Percentiles rank a stretch among this genome's conserved stretches.
Evolutionary conservation across 2,888 invertebrate species (phyloP).

Genomic region (Andrena dorsata): DNA sequence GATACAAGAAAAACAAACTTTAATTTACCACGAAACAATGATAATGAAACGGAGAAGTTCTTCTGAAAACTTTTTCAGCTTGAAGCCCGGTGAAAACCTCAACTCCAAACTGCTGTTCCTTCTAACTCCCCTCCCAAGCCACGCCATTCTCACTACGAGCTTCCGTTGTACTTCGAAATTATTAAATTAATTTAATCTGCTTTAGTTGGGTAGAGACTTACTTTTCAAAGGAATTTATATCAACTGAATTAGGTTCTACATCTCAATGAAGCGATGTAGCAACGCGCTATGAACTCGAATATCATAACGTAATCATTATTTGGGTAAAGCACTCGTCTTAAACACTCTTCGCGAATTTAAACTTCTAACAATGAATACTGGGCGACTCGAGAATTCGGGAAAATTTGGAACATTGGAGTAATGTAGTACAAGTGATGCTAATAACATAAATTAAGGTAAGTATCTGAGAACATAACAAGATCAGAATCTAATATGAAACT

Average conservation of each 20-base stretch:
- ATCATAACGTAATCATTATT: neutral
- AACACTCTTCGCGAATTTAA: neutral
- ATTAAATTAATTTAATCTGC: constrained; percentile 41
- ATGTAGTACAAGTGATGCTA: no score
- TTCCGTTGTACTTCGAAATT: constrained; percentile 22
- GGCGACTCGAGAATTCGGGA: neutral
- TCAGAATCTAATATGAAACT: neutral
- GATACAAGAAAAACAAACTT: constrained; percentile 38
- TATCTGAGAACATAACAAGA: no score
- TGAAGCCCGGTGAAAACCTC: constrained; percentile 1
- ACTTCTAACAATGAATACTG: neutral
- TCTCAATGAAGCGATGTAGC: neutral
- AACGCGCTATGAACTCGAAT: neutral
- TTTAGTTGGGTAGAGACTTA: constrained; percentile 25
- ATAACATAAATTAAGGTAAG: no score
- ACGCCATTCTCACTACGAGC: neutral
- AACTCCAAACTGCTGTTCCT: constrained; percentile 29
- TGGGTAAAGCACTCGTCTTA: neutral
- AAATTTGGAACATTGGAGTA: neutral
- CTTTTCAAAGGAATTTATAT: constrained; percentile 39
- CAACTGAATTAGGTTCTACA: constrained; percentile 13
- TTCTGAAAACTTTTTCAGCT: constrained; percentile 33
- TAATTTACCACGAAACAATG: constrained; percentile 33
- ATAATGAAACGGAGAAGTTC: constrained; percentile 38
- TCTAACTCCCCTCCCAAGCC: neutral